Evolutionary conservation across 2,113 vertebrate species (phyloP).

Genomic region (Triplophysa tibetana): DNA sequence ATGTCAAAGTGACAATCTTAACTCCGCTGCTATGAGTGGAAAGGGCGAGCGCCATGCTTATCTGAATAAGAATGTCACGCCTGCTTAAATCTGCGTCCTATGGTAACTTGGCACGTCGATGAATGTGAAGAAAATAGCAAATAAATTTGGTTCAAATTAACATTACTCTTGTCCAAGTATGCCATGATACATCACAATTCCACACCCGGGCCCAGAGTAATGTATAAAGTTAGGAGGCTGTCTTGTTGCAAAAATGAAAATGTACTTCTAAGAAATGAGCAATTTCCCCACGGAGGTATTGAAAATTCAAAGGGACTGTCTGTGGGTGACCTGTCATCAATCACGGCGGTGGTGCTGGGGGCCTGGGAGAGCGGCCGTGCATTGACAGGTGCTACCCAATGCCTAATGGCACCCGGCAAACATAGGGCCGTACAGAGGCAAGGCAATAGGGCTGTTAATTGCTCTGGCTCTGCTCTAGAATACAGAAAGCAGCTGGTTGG

Average conservation of each 20-base stretch:
- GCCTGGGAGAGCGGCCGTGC: constrained; percentile 48
- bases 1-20: constrained; percentile 70
- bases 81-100: constrained; percentile 70
- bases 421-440: constrained; percentile 43
- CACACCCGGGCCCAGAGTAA: constrained; percentile 61
- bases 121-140: constrained; percentile 42
- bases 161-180: constrained; percentile 61
- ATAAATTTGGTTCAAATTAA: constrained; percentile 66
- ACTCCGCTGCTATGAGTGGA: constrained; percentile 54
- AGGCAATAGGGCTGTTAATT: constrained; percentile 59
- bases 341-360: constrained; percentile 66
- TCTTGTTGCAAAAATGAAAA: constrained; percentile 72
- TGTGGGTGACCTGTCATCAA: constrained; percentile 78
- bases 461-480: constrained; percentile 54
- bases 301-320: constrained; percentile 70
- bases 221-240: constrained; percentile 70
- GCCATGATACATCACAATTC: constrained; percentile 74
- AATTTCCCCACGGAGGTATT: constrained; percentile 78
- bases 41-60: constrained; percentile 56
- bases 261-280: constrained; percentile 78
- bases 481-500: constrained; percentile 52
- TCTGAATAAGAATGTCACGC: constrained; percentile 69
- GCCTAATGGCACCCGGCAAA: constrained; percentile 61
- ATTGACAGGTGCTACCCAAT: constrained; percentile 69
- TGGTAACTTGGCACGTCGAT: constrained; percentile 60